A percentile compares a stretch with the other conserved stretches of the same genome.
phyloP scores from a whole-genome alignment of 2,113 vertebrate genomes.

The Podarcis cretensis region DNA sequence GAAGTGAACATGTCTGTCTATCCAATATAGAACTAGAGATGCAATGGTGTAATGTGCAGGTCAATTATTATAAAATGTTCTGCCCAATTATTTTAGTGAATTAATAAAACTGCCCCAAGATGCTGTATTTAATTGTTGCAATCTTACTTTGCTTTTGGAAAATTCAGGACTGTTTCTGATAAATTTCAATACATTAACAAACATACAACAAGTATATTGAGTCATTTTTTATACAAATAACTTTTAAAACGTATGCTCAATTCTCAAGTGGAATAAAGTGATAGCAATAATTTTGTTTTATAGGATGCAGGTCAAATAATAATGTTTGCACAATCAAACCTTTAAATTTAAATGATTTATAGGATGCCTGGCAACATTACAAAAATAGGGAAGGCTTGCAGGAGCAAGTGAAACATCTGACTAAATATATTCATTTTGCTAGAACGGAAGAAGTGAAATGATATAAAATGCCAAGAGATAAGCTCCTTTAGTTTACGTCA shows the following conservation, averaged over 20 bases:
- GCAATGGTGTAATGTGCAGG: too few species aligned
- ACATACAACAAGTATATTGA: neutral
- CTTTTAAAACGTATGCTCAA: neutral
- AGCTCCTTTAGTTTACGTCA: conserved; percentile 39
- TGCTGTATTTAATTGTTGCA: neutral
- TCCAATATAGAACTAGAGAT: too few species aligned
- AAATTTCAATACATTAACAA: neutral
- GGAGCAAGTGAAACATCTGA: conserved; percentile 27
- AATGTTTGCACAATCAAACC: neutral
- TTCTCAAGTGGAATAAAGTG: neutral
- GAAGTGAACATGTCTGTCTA: neutral
- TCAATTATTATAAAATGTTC: neutral
- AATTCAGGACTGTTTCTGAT: neutral
- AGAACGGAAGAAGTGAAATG: conserved; percentile 40
- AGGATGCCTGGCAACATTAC: neutral
- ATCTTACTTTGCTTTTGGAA: neutral
- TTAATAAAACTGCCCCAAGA: neutral
- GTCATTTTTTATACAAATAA: neutral
- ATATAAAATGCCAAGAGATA: conserved; percentile 51
- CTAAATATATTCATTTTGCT: conserved; percentile 39
- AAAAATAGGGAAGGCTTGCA: neutral
- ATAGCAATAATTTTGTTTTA: neutral
- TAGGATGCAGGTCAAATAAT: conserved; percentile 1
- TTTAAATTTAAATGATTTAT: neutral
- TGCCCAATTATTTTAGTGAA: neutral